Evolutionary conservation across 2,888 invertebrate genomes (phyloP).

Genomic region (Andricus curvator): DNA sequence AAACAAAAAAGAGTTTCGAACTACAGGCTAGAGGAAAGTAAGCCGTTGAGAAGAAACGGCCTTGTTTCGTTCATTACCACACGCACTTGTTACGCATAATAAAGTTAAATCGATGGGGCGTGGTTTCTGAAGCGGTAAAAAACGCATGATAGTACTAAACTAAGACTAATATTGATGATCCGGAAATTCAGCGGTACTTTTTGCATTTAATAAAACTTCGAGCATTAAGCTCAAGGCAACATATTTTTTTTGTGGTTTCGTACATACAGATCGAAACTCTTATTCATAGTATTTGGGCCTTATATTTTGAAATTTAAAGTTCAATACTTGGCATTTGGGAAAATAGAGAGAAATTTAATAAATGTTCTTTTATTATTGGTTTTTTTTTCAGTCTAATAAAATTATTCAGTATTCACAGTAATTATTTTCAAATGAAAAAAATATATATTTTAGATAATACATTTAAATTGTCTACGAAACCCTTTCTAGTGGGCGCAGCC

Average conservation of each 20-base stretch:
- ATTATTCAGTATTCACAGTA: no score
- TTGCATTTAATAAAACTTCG: neutral
- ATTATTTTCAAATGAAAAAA: no score
- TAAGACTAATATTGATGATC: slow-evolving; percentile 51
- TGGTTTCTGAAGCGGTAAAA: slow-evolving; percentile 45
- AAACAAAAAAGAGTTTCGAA: neutral
- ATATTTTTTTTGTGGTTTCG: neutral
- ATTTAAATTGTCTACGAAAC: no score
- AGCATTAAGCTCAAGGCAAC: no score
- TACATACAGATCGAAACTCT: neutral
- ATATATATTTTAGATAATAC: no score
- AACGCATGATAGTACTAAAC: slow-evolving; percentile 43
- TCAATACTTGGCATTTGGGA: no score
- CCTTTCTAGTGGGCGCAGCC: no score
- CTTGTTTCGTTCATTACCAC: slow-evolving; percentile 55
- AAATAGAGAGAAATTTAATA: no score
- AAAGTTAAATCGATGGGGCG: slow-evolving; percentile 51
- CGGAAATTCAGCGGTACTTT: slow-evolving; percentile 4
- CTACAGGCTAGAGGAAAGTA: slow-evolving; percentile 4
- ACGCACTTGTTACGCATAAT: slow-evolving; percentile 62
- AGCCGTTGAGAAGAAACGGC: slow-evolving; percentile 49
- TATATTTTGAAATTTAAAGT: no score
- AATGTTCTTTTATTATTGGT: no score
- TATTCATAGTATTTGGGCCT: no score
- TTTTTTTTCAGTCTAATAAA: no score